Evolutionary conservation across 2,797 vertebrate species (phyloP), one percentile per base, ranked within the genome.

Genomic region (Anomalospiza imberbis): DNA sequence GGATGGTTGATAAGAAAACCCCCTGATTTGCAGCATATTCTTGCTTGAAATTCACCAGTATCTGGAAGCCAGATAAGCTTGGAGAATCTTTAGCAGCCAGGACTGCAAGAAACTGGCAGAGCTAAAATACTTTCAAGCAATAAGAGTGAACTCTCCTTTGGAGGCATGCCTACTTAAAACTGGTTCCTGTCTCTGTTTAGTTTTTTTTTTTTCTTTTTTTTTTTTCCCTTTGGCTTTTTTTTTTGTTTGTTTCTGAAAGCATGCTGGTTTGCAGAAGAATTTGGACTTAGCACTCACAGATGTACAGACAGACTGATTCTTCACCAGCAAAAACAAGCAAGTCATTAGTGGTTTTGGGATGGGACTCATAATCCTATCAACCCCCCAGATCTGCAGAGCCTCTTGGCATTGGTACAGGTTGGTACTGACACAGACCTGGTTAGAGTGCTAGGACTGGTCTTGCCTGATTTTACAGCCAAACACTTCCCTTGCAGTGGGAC

Each of bases 331-430:
- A 77, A 89, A 8, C 25, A 78, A 79, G n/a, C 13, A 63, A 73
- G 18, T 71, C 20, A n/a, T 82, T 57, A 78, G 50, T 38, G 34
- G 26, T 48, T 88, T 86, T 34, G 25, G 47, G 53, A 63, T 65
- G 4, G 3, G 31, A 1, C 3, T 86, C 1, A 0, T 90, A 55
- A 76, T 62, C 26, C 60, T 63, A 28, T 78, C 0, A 5, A 19
- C 1, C 2, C 6, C 10, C 17, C 5, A 65, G 32, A 53, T 32
- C 44, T 72, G 36, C 25, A 68, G 50, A 80, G 10, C 31, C 10
- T 28, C 40, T 84, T 86, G 72, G 54, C 62, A 17, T 40, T 58
- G 47, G 6, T n/a, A 16, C 20, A 63, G 11, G 21, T 15, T 48
- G 65, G 45, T 68, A 45, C 17, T 72, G 51, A 26, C 28, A 50